phyloP scores from a whole-genome alignment of 2,888 invertebrate genomes.

The Orthosia gracilis region DNA sequence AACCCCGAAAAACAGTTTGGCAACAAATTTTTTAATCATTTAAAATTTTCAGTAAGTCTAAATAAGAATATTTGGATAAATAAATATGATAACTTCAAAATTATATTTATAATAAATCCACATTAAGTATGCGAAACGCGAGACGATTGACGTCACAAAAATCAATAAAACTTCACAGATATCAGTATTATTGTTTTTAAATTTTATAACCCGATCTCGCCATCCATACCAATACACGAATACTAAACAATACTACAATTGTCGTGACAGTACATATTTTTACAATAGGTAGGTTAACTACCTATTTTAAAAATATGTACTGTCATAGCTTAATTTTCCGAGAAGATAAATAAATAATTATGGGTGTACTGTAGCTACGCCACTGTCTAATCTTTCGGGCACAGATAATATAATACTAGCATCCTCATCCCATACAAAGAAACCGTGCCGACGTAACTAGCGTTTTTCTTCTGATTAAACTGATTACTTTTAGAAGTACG shows the following conservation, averaged over 20 bases:
- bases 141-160: conserved; percentile 4
- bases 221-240: conserved; percentile 2
- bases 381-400: too few relatives aligned
- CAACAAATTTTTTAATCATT: too few relatives aligned
- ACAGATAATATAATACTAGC: too few relatives aligned
- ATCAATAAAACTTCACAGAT: conserved; percentile 22
- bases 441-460: too few relatives aligned
- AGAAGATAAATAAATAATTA: not conserved
- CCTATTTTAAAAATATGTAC: not conserved
- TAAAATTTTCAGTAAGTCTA: too few relatives aligned
- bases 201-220: not conserved
- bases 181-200: conserved; percentile 1
- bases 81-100: not conserved
- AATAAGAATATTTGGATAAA: not conserved
- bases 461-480: too few relatives aligned
- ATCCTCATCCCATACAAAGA: too few relatives aligned
- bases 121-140: conserved; percentile 7
- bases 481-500: too few relatives aligned
- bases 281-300: too few relatives aligned
- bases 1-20: too few relatives aligned
- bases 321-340: not conserved
- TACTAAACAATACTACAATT: not conserved
- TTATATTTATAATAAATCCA: not conserved
- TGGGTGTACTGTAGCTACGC: too few relatives aligned
- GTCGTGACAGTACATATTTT: not conserved